Evolutionary conservation across 1,140 invertebrate genomes (phyloP).

Genomic region (Dufourea novaeangliae): DNA sequence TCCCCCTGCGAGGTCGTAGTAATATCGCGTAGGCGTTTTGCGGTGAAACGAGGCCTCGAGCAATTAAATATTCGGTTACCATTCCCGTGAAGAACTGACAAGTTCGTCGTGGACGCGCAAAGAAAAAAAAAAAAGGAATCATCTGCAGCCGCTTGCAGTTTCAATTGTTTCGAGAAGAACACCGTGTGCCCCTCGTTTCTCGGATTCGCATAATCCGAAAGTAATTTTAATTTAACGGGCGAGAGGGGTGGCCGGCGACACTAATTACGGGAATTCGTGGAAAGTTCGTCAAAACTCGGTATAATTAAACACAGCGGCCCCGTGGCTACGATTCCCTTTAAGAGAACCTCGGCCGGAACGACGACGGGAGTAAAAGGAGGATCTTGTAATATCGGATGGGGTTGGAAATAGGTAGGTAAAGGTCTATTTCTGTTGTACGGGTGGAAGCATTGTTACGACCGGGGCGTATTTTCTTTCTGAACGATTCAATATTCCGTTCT

Average conservation of each 20-base stretch:
- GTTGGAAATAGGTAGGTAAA: neutral
- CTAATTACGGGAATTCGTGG: constrained; percentile 54
- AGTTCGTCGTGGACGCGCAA: neutral
- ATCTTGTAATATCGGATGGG: neutral
- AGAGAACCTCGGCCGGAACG: neutral
- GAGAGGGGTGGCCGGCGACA: constrained; percentile 41
- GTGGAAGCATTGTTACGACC: too few relatives aligned
- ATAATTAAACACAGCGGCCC: constrained; percentile 57
- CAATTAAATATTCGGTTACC: constrained; percentile 43
- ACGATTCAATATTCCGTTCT: too few relatives aligned
- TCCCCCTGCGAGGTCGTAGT: neutral
- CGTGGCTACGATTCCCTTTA: constrained; percentile 16
- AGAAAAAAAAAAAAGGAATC: neutral
- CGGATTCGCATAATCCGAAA: constrained; percentile 29
- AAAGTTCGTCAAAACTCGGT: constrained; percentile 58
- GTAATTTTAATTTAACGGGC: constrained; percentile 41
- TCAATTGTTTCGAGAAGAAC: neutral
- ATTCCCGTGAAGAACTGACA: neutral
- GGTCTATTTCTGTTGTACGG: too few relatives aligned
- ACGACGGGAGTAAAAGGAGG: constrained; percentile 8
- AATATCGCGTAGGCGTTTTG: constrained; percentile 31
- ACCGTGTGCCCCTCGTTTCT: too few relatives aligned
- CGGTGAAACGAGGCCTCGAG: neutral
- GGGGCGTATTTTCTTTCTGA: too few relatives aligned
- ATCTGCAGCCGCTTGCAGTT: neutral